Percentiles rank a stretch among this genome's conserved stretches.
These are phyloP conservation scores for Rhynchotus rufescens DNA, from an alignment of 2,797 vertebrate species.

Conservation along the genomic window DNA sequence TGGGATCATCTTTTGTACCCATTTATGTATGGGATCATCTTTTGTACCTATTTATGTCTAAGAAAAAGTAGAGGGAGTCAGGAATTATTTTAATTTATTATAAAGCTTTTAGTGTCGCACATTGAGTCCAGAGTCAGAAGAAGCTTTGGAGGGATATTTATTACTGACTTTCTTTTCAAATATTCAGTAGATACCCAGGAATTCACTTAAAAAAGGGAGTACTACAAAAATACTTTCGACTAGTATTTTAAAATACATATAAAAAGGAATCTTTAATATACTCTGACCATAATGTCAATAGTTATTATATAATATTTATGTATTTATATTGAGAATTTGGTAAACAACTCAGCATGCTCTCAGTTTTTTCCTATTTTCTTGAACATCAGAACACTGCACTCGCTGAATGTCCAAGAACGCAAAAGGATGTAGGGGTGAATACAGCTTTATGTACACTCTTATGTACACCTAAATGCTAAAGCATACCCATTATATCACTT, in stretches of 20 bases:
- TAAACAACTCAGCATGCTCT: neutral
- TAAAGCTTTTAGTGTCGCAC: neutral
- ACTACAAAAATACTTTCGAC: neutral
- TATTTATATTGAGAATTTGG: neutral
- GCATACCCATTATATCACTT: neutral
- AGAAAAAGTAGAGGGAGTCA: neutral
- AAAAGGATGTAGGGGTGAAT: neutral
- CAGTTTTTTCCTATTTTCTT: neutral
- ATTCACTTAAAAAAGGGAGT: neutral
- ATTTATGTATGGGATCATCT: neutral
- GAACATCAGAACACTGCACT: neutral
- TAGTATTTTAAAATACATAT: neutral
- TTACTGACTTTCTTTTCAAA: neutral
- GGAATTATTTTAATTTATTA: neutral
- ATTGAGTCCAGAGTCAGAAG: neutral
- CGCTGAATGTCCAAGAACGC: neutral
- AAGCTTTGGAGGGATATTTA: neutral
- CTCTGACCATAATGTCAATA: neutral
- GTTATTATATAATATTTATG: neutral
- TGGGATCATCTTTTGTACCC: neutral
- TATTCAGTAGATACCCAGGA: neutral
- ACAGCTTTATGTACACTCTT: rapidly evolving
- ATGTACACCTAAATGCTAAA: neutral
- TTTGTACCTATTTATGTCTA: neutral
- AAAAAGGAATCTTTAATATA: neutral